phyloP scores from a whole-genome alignment of 2,113 vertebrate genomes.

The Dolichallabes microphthalmus region DNA sequence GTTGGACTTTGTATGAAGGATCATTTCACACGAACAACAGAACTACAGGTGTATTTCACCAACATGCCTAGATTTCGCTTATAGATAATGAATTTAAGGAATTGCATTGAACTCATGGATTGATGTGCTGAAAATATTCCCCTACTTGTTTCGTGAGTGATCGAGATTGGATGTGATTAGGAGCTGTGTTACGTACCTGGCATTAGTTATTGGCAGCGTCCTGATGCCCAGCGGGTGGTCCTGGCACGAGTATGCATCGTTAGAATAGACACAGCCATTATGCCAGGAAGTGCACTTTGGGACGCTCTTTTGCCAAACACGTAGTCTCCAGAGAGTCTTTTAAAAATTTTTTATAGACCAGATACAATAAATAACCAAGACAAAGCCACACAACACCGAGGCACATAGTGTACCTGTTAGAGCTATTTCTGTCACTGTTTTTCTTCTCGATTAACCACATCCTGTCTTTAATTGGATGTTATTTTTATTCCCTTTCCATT shows the following conservation, averaged over 20 bases:
- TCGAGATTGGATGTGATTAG: slow-evolving; percentile 42
- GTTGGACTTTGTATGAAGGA: not conserved
- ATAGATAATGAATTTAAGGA: too few relatives aligned
- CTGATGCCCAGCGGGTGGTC: slow-evolving; percentile 47
- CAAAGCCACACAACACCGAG: slow-evolving; percentile 16
- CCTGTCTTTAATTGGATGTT: slow-evolving; percentile 30
- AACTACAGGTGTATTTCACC: too few relatives aligned
- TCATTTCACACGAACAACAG: not conserved
- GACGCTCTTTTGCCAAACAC: slow-evolving; percentile 36
- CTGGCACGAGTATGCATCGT: slow-evolving; percentile 34
- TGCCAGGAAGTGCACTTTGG: slow-evolving; percentile 34
- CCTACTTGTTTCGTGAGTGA: not conserved
- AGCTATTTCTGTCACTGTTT: slow-evolving; percentile 59
- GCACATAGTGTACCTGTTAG: slow-evolving; percentile 44
- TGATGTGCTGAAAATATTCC: not conserved
- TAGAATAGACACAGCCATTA: slow-evolving; percentile 37
- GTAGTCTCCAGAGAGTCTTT: not conserved
- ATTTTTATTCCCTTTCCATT: slow-evolving; percentile 31
- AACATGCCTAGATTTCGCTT: too few relatives aligned
- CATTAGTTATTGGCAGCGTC: slow-evolving; percentile 45
- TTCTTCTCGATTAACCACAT: not conserved
- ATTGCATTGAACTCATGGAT: not conserved
- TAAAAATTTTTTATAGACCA: slow-evolving; percentile 23
- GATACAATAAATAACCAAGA: slow-evolving; percentile 35
- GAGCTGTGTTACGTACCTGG: slow-evolving; percentile 43